Evolutionary conservation across 92 coral and sea anemone genomes (phyloP), one percentile per base, ranked within the genome.

Genomic region (Metridium senile): DNA sequence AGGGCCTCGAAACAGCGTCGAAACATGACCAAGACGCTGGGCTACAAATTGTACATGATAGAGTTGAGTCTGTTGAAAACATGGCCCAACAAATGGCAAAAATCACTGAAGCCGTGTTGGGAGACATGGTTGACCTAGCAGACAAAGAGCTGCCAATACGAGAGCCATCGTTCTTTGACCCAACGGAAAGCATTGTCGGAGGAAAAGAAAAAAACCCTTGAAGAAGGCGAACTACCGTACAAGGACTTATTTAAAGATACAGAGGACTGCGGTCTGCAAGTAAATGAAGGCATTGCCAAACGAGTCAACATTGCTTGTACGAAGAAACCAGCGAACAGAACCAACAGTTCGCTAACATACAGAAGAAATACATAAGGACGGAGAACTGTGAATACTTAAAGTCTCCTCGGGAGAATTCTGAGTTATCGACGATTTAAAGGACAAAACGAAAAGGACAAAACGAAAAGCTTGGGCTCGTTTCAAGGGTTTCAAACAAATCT

Each of bases 241-340:
- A 64, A 75, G 1, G 82, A 75, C 68, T 74, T 77, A 34, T 76
- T 82, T 57, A 72, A 71, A 21, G 80, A 76, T 51, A n/a, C n/a
- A n/a, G n/a, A 77, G 66, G 84, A 70, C 72, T 81, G 87, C 45
- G 90, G 83, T 33, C 75, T 67, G 58, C 62, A 74, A 22, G 71
- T 80, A 23, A 66, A 58, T 26, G 81, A 69, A 1, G 82, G 72
- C 11, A 54, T 79, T 31, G 86, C 79, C 11, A 80, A 68, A 46
- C 86, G 74, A 16, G 70, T 81, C 32, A 73, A 81, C 56, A 39
- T 58, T 16, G 58, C 89, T 9, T 74, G 85, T 32, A 85, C 85
- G 45, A 79, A 85, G 68, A 66, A 25, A 84, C 86, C 78, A n/a
- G 89, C 86, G 53, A 78, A 78, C 23, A 81, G n/a, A n/a, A n/a